A percentile compares a stretch with the other conserved stretches of the same genome.
These are phyloP conservation scores for Adelphocoris suturalis DNA, from an alignment of 2,888 invertebrate species.

Conservation along the genomic window DNA sequence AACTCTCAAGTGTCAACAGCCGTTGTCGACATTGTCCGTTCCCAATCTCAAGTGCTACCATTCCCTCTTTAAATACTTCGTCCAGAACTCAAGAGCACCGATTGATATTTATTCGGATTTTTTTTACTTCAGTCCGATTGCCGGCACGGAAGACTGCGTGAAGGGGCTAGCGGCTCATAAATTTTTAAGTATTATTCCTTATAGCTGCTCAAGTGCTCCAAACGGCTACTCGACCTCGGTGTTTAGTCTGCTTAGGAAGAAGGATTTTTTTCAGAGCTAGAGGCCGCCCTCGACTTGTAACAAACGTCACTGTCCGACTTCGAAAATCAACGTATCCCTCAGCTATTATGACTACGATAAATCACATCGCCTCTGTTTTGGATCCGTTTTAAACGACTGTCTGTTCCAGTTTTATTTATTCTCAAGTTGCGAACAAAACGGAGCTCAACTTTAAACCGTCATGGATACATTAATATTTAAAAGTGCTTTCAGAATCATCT, in stretches of 20 bases:
- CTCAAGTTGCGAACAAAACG: too few species aligned
- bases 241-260: neutral
- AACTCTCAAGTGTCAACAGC: slow-evolving; percentile 6
- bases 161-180: neutral
- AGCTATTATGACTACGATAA: too few species aligned
- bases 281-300: too few species aligned
- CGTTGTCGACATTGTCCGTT: neutral
- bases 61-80: neutral
- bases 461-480: too few species aligned
- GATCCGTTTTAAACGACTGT: too few species aligned
- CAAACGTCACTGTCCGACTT: too few species aligned
- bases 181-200: slow-evolving; percentile 25
- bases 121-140: neutral
- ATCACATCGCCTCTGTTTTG: too few species aligned
- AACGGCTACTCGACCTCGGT: slow-evolving; percentile 18
- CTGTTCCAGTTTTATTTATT: too few species aligned
- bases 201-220: neutral
- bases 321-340: too few species aligned
- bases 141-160: neutral
- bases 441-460: too few species aligned
- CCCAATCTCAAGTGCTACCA: slow-evolving; percentile 18
- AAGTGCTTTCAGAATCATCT: too few species aligned
- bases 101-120: slow-evolving; percentile 4
- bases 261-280: too few species aligned
- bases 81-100: neutral